phyloP scores from a whole-genome alignment of 2,888 invertebrate genomes.

The Hemaris fuciformis region DNA sequence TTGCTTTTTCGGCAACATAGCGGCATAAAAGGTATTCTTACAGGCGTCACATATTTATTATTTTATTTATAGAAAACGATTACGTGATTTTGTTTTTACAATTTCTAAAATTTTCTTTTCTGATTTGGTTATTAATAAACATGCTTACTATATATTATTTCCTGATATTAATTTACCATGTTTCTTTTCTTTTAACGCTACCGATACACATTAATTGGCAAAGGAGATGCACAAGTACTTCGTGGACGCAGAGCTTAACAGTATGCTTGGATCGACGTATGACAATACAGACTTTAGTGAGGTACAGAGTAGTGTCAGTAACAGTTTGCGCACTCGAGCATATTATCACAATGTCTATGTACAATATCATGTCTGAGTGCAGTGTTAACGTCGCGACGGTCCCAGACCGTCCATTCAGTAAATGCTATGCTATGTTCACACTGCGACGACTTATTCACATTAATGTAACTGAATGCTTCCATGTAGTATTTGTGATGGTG shows the following conservation, averaged over 20 bases:
- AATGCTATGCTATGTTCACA: constrained; percentile 7
- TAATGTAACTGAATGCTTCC: constrained; percentile 52
- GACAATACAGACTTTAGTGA: constrained; percentile 78
- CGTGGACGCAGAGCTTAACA: constrained; percentile 90
- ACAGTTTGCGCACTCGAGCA: constrained; percentile 19
- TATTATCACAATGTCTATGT: constrained; percentile 27
- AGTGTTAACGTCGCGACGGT: constrained; percentile 17
- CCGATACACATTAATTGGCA: constrained; percentile 77
- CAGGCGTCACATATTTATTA: neutral
- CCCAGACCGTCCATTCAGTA: neutral
- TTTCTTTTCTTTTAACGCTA: constrained; percentile 76
- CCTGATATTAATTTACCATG: constrained; percentile 59
- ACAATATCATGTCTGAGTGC: constrained; percentile 29
- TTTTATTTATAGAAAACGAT: neutral
- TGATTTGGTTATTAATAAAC: constrained; percentile 17
- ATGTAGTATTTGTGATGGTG: constrained; percentile 71
- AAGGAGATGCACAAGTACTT: constrained; percentile 91
- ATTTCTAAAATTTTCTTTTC: constrained; percentile 18
- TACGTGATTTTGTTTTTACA: neutral
- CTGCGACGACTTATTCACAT: neutral
- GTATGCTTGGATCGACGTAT: constrained; percentile 85
- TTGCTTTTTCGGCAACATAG: neutral
- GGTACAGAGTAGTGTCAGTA: constrained; percentile 54
- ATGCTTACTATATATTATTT: constrained; percentile 31
- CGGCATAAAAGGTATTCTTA: neutral